Evolutionary conservation across 2,888 invertebrate genomes (phyloP).

Genomic region (Anagyrus pseudococci): DNA sequence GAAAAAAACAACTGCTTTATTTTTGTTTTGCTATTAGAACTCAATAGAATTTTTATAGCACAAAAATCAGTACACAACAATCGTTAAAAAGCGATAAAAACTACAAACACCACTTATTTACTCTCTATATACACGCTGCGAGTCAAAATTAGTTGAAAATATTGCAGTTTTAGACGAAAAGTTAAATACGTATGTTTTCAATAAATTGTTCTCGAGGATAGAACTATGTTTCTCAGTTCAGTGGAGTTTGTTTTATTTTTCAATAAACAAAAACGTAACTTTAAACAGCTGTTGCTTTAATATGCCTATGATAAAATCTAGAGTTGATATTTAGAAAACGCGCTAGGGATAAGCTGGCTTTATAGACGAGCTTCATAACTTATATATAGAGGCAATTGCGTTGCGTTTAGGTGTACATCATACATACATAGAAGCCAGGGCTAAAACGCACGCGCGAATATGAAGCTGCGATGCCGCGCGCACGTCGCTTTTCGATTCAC

Average conservation of each 20-base stretch:
- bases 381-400: neutral
- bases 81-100: neutral
- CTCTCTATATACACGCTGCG: neutral
- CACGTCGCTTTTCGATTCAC: conserved; percentile 27
- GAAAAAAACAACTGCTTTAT: neutral
- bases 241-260: too few relatives aligned
- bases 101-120: neutral
- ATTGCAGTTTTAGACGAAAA: too few relatives aligned
- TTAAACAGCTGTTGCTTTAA: too few relatives aligned
- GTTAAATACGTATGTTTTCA: too few relatives aligned
- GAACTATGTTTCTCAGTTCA: too few relatives aligned
- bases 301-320: too few relatives aligned
- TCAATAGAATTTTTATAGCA: conserved; percentile 14
- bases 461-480: conserved; percentile 4
- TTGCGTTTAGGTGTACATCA: neutral
- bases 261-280: too few relatives aligned
- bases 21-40: conserved; percentile 20
- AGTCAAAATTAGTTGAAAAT: too few relatives aligned
- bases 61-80: conserved; percentile 9
- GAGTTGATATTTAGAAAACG: too few relatives aligned
- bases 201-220: too few relatives aligned
- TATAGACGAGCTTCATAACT: conserved; percentile 17
- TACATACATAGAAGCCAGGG: neutral
- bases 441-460: conserved; percentile 22
- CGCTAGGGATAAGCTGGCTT: too few relatives aligned